Conservation (phyloP, 2,888 invertebrate genomes). For the Ornithoptera alexandrae region DNA sequence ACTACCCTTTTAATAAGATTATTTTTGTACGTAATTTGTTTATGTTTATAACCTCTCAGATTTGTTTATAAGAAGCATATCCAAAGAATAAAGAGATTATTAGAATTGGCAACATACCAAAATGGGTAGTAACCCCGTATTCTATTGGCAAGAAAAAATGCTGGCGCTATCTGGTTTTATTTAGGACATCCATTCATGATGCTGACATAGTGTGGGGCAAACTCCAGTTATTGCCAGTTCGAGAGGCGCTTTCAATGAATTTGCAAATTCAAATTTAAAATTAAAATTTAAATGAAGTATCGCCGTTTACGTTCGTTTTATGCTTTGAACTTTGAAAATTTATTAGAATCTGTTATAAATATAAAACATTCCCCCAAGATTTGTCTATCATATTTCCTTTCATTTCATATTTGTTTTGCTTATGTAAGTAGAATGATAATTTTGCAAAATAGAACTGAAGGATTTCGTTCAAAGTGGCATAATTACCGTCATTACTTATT, state of each 20-base stretch:
- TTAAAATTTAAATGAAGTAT: conserved; percentile 16
- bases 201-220: conserved; percentile 28
- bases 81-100: conserved; percentile 45
- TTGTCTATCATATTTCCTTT: background rate
- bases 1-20: background rate
- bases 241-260: conserved; percentile 27
- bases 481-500: background rate
- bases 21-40: conserved; percentile 1
- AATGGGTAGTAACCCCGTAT: conserved; percentile 44
- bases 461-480: too few species aligned
- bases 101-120: conserved; percentile 57
- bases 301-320: background rate
- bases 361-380: background rate
- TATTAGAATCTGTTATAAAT: background rate
- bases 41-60: conserved; percentile 9
- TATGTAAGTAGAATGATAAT: background rate
- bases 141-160: conserved; percentile 58
- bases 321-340: background rate
- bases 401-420: background rate
- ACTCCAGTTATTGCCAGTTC: conserved; percentile 28
- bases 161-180: conserved; percentile 45
- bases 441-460: background rate
- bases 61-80: conserved; percentile 49
- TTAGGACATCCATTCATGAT: conserved; percentile 32
- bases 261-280: conserved; percentile 22